A percentile compares a stretch with the other conserved stretches of the same genome.
Evolutionary conservation across 2,797 vertebrate genomes (phyloP).

Genomic region (Gadopsis marmoratus): DNA sequence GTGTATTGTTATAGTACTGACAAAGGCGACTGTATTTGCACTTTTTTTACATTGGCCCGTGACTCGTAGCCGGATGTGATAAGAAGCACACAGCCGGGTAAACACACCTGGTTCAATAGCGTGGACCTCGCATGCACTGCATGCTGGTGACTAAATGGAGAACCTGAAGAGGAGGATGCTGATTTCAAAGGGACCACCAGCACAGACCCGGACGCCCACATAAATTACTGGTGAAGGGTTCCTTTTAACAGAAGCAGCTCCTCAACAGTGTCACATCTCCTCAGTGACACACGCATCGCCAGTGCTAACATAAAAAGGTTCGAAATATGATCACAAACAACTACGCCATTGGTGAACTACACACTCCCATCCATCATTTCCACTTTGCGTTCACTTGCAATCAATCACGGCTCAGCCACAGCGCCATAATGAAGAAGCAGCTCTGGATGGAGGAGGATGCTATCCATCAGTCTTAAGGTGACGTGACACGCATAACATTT

Average conservation of each 20-base stretch:
- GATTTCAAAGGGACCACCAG: slow-evolving; percentile 8
- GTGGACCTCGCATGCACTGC: background rate
- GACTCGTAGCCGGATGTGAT: slow-evolving; percentile 1
- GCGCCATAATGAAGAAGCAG: slow-evolving; percentile 51
- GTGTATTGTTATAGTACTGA: background rate
- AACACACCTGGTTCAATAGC: slow-evolving; percentile 24
- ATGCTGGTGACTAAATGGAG: background rate
- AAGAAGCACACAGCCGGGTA: slow-evolving; percentile 14
- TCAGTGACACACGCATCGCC: slow-evolving; percentile 16
- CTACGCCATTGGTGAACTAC: slow-evolving; percentile 24
- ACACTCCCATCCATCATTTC: slow-evolving; percentile 69
- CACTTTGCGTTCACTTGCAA: slow-evolving; percentile 48
- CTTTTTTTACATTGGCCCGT: background rate
- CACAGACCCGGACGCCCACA: slow-evolving; percentile 5
- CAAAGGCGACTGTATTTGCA: background rate
- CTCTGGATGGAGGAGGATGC: slow-evolving; percentile 54
- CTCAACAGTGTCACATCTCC: slow-evolving; percentile 29
- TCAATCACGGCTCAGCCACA: slow-evolving; percentile 59
- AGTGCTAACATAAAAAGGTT: slow-evolving; percentile 41
- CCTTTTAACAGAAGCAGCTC: slow-evolving; percentile 17
- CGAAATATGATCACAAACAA: slow-evolving; percentile 53
- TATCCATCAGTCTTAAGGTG: slow-evolving; percentile 70
- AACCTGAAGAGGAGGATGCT: background rate
- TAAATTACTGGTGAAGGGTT: slow-evolving; percentile 30
- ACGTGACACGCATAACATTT: slow-evolving; percentile 71